Percentiles rank a stretch among this genome's conserved stretches.
Evolutionary conservation across 2,797 vertebrate genomes (phyloP).

Genomic region (Sebastolobus alascanus): DNA sequence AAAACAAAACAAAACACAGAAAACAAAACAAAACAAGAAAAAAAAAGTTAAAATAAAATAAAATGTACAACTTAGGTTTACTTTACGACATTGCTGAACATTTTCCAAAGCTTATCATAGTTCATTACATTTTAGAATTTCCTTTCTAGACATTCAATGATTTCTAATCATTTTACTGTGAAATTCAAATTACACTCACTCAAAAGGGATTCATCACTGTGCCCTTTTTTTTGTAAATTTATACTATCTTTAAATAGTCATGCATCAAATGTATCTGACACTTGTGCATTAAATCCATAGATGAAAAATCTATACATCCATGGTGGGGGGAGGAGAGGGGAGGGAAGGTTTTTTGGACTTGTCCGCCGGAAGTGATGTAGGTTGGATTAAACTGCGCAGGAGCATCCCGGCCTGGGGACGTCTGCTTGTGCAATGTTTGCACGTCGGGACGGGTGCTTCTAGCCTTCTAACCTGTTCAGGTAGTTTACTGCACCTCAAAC

Average conservation of each 20-base stretch:
- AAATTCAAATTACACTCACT: neutral
- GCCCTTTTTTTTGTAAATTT: neutral
- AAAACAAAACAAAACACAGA: neutral
- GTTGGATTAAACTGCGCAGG: conserved; percentile 9
- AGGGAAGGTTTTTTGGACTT: neutral
- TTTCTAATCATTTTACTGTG: neutral
- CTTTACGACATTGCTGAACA: neutral
- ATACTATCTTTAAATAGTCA: neutral
- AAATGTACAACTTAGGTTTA: neutral
- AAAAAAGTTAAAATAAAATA: too few relatives aligned
- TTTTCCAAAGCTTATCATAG: neutral
- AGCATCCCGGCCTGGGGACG: neutral
- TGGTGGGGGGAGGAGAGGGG: rapidly evolving
- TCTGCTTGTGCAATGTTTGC: neutral
- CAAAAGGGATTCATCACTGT: neutral
- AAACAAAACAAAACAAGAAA: too few relatives aligned
- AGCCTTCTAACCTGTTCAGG: neutral
- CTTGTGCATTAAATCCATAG: neutral
- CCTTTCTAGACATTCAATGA: neutral
- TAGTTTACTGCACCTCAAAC: rapidly evolving
- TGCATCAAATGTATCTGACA: too few relatives aligned
- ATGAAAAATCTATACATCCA: too few relatives aligned
- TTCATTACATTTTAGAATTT: neutral
- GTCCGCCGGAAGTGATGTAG: conserved; percentile 63
- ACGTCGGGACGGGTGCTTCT: too few relatives aligned